Base-by-base conservation (phyloP, 1,140 invertebrate genomes). In the Drosophila elegans region DNA sequence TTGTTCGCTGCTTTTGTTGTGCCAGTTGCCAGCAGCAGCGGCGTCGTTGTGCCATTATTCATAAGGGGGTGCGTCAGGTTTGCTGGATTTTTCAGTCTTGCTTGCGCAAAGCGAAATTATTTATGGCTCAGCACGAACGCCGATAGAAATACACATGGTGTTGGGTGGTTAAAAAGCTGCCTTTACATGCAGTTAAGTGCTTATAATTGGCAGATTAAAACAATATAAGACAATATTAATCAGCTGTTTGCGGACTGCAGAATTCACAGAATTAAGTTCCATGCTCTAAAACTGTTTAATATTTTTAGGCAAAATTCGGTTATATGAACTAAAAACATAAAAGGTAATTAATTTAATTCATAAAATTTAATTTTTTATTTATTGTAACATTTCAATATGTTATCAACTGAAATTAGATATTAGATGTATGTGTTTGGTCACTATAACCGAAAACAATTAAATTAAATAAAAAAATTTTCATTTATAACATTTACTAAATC, bases 31-130 rank as follows among this genome's bases (percentile, higher is more conserved):
- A 57, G 49, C 59, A n/a, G 38, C 59, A 62, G 59, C 59, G 59
- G 59, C 59, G 59, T 62, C 59, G 48, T 41, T 62, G 25, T 62
- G 38, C 29, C 27, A 53, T 62, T 62, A 62, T 62, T 62, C 48
- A 62, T 62, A 38, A 62, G 59, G 59, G 59, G 59, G 49, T 53
- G 59, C 59, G 59, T 62, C 59, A 62, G 59, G 36, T 48, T 53
- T 62, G 49, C 29, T 62, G 38, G 53, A 53, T 59, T 53, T 53
- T 53, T 42, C 49, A 32, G 48, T 42, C 36, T 32, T 44, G 55
- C n/a, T 57, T 57, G 55, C 16, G 59, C 48, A 11, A 62, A 38
- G 16, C 27, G 48, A 59, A 29, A 38, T 41, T 52, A 41, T 42
- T 53, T 42, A 42, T 52, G 54, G 46, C 34, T 39, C 36, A 38